Evolutionary conservation across 1,140 invertebrate genomes (phyloP).

Genomic region (Drosophila ercepeae): DNA sequence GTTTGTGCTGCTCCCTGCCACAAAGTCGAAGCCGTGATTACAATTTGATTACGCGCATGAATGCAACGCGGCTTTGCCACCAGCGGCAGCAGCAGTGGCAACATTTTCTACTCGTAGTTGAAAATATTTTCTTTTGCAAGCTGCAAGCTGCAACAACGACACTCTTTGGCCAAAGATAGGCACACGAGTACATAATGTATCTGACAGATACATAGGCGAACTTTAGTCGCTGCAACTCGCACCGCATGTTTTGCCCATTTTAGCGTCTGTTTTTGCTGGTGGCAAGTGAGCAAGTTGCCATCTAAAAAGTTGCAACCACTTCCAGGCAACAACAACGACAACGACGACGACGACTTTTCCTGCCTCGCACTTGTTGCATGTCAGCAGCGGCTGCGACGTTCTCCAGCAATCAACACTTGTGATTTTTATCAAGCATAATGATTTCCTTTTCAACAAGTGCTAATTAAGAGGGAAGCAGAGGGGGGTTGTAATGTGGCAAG

Average conservation of each 20-base stretch:
- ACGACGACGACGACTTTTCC: too few species aligned
- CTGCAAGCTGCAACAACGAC: conserved; percentile 56
- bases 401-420: conserved; percentile 77
- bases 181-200: conserved; percentile 69
- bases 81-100: conserved; percentile 16
- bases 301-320: conserved; percentile 17
- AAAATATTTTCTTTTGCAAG: conserved; percentile 81
- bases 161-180: conserved; percentile 51
- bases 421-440: conserved; percentile 81
- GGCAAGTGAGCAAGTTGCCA: conserved; percentile 45
- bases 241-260: conserved; percentile 79
- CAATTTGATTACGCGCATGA: conserved; percentile 82
- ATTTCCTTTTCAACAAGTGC: conserved; percentile 81
- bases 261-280: conserved; percentile 64
- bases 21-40: conserved; percentile 77
- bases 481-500: neutral
- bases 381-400: conserved; percentile 46
- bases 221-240: conserved; percentile 52
- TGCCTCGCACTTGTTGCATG: conserved; percentile 74
- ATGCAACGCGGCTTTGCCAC: conserved; percentile 68
- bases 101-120: too few species aligned
- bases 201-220: conserved; percentile 71
- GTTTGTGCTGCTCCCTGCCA: conserved; percentile 48
- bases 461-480: conserved; percentile 64
- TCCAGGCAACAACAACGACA: conserved; percentile 9